A percentile compares a stretch with the other conserved stretches of the same genome.
Conservation (phyloP, 1,140 invertebrate genomes). For the Eumeta japonica region DNA sequence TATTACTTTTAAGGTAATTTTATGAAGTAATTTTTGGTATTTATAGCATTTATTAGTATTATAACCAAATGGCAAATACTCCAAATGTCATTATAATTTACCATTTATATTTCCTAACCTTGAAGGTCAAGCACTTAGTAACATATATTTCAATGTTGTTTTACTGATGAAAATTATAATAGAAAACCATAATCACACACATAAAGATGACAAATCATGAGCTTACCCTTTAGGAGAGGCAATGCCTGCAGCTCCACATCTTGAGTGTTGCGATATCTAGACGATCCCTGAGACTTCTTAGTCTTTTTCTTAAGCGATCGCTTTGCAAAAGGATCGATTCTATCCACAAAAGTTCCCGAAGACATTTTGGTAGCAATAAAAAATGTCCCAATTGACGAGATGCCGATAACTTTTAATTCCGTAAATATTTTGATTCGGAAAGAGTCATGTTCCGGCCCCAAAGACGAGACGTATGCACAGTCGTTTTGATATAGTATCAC, state of each 20-base stretch:
- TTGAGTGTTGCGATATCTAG: slow-evolving; percentile 83
- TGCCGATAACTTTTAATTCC: not conserved
- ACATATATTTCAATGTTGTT: not conserved
- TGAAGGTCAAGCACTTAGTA: not conserved
- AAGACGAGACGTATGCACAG: slow-evolving; percentile 46
- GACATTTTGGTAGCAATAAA: slow-evolving; percentile 67
- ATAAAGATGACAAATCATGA: too few relatives aligned
- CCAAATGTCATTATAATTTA: not conserved
- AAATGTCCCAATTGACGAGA: slow-evolving; percentile 52
- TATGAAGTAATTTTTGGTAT: too few relatives aligned
- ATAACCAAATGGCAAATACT: not conserved
- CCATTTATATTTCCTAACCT: not conserved
- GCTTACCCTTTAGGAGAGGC: slow-evolving; percentile 82
- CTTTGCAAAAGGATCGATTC: slow-evolving; percentile 92
- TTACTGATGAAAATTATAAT: slow-evolving; percentile 14
- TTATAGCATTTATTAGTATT: not conserved
- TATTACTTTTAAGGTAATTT: too few relatives aligned
- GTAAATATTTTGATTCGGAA: slow-evolving; percentile 45
- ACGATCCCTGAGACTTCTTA: slow-evolving; percentile 89
- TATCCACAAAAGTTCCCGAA: slow-evolving; percentile 86
- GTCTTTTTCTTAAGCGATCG: slow-evolving; percentile 89
- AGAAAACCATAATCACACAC: too few relatives aligned
- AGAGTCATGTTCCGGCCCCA: slow-evolving; percentile 51
- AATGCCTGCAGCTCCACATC: slow-evolving; percentile 86
- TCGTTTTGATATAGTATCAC: slow-evolving; percentile 47